Conservation (phyloP, 2,797 vertebrate genomes). For the Sebastes wilsoni region DNA sequence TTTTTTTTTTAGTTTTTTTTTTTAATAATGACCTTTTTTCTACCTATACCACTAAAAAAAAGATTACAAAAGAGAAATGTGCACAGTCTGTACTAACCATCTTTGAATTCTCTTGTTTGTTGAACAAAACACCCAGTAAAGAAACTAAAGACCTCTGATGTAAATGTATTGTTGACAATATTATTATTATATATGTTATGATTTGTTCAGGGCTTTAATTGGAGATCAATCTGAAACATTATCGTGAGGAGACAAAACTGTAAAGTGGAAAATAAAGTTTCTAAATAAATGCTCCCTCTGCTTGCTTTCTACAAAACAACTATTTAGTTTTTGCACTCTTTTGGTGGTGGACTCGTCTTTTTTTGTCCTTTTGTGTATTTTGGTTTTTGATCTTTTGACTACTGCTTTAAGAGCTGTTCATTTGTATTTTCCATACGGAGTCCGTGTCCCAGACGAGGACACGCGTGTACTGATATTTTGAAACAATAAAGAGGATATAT, state of each 20-base stretch:
- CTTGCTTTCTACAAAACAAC: conserved; percentile 78
- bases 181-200: conserved; percentile 46
- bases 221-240: conserved; percentile 61
- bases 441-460: conserved; percentile 50
- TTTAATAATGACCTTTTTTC: conserved; percentile 66
- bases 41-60: conserved; percentile 86
- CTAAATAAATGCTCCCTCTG: conserved; percentile 84
- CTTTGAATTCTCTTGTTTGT: conserved; percentile 56
- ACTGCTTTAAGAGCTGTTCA: conserved; percentile 56
- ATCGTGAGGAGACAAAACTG: conserved; percentile 74
- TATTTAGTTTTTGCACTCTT: conserved; percentile 71
- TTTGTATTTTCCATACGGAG: conserved; percentile 51
- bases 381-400: conserved; percentile 35
- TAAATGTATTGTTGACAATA: conserved; percentile 71
- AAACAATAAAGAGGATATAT: conserved; percentile 69
- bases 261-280: conserved; percentile 85
- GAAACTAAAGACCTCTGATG: conserved; percentile 70
- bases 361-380: conserved; percentile 49
- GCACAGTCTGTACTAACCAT: conserved; percentile 77
- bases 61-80: conserved; percentile 63
- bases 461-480: conserved; percentile 62
- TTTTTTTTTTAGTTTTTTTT: conserved; percentile 63
- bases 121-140: conserved; percentile 55
- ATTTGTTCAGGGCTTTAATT: conserved; percentile 72
- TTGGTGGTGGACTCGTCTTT: conserved; percentile 71